Conservation (phyloP, 2,797 vertebrate genomes). For the Hypotaenidia philippensis region DNA sequence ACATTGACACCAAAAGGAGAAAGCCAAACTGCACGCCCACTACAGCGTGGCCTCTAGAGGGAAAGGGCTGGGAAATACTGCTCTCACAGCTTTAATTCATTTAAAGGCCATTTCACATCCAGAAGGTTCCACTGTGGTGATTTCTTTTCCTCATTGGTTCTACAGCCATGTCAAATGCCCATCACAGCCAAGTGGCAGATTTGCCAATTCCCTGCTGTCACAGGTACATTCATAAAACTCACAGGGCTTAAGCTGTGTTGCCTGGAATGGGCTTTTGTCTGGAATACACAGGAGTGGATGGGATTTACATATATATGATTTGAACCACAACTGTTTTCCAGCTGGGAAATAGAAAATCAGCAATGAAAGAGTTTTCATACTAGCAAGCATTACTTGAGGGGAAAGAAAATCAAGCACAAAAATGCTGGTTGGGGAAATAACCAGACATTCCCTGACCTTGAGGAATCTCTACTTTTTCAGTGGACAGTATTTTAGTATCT, state of each 20-base stretch:
- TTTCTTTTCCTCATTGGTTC: slow-evolving; percentile 7
- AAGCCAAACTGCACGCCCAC: slow-evolving; percentile 62
- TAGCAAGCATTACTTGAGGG: background rate
- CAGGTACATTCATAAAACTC: background rate
- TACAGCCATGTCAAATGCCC: background rate
- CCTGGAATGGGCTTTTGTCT: background rate
- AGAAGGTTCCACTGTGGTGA: slow-evolving; percentile 26
- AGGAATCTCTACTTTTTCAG: background rate
- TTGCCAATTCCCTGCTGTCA: background rate
- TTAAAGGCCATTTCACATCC: background rate
- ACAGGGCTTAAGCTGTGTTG: background rate
- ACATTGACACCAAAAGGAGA: slow-evolving; percentile 57
- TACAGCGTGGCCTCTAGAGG: slow-evolving; percentile 5
- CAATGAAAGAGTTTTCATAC: background rate
- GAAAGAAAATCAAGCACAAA: background rate
- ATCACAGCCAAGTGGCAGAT: background rate
- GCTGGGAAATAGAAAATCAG: background rate
- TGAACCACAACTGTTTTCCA: background rate
- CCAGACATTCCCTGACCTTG: background rate
- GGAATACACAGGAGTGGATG: background rate
- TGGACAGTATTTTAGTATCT: background rate
- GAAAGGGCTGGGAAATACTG: slow-evolving; percentile 6
- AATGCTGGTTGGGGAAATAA: background rate
- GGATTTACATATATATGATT: background rate
- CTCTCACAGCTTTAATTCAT: slow-evolving; percentile 31